A percentile compares a stretch with the other conserved stretches of the same genome.
phyloP scores from a whole-genome alignment of 2,888 invertebrate species.

The Microctonus aethiopoides region DNA sequence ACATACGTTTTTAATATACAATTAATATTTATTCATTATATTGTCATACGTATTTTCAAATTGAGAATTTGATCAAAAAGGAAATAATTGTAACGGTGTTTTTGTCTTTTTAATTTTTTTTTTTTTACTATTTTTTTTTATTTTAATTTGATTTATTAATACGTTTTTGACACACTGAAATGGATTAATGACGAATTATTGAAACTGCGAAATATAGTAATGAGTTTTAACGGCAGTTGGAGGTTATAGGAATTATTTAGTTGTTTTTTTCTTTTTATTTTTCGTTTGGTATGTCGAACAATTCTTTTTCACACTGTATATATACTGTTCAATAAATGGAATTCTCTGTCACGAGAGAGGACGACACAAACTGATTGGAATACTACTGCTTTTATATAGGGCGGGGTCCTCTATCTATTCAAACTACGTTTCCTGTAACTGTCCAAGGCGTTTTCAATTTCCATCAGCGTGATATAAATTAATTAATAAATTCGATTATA shows the following conservation, averaged over 20 bases:
- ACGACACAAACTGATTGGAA: slow-evolving; percentile 1
- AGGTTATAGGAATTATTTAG: background rate
- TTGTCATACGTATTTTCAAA: too few relatives aligned
- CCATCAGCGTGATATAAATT: background rate
- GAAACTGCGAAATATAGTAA: background rate
- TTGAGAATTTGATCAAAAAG: too few relatives aligned
- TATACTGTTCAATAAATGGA: background rate
- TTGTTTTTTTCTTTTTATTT: background rate
- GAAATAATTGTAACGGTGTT: too few relatives aligned
- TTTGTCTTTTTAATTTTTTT: too few relatives aligned
- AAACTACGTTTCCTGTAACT: background rate
- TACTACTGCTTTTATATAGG: slow-evolving; percentile 2
- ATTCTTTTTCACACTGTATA: too few relatives aligned
- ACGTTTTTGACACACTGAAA: too few relatives aligned
- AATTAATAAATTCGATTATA: background rate
- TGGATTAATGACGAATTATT: background rate
- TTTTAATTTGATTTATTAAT: too few relatives aligned
- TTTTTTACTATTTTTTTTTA: background rate
- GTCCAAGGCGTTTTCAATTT: slow-evolving; percentile 6
- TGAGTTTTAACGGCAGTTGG: background rate
- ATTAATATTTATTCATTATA: too few relatives aligned
- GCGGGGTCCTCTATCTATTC: slow-evolving; percentile 11
- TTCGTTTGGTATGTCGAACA: too few relatives aligned
- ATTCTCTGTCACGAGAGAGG: background rate
- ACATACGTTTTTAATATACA: too few relatives aligned